These are phyloP conservation scores for Lepus timidus DNA, from an alignment of 2,113 vertebrate genomes.

Conservation along the genomic window DNA sequence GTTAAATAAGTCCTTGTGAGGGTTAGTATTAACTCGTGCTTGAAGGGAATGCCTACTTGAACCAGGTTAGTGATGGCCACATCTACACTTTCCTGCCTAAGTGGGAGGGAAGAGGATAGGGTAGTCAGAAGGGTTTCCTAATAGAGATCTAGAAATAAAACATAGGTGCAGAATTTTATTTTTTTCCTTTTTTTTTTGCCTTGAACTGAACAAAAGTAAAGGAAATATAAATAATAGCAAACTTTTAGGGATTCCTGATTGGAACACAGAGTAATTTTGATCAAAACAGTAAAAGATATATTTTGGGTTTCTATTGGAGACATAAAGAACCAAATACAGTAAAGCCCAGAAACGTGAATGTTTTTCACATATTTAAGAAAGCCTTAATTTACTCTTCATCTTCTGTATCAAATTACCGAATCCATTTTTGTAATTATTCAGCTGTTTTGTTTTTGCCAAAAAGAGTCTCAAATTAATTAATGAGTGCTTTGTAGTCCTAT, in stretches of 20 bases:
- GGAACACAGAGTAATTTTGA: not conserved
- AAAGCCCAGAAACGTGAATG: not conserved
- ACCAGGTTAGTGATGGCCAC: not conserved
- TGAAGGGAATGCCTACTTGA: slow-evolving; percentile 43
- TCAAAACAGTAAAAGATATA: not conserved
- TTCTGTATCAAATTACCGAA: slow-evolving; percentile 16
- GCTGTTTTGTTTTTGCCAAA: not conserved
- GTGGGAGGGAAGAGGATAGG: slow-evolving; percentile 21
- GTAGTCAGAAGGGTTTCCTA: not conserved
- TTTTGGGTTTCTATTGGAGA: not conserved
- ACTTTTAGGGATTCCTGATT: not conserved
- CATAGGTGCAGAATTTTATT: not conserved
- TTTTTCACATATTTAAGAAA: not conserved
- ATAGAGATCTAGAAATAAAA: not conserved
- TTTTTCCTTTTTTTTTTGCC: not conserved
- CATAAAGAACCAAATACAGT: not conserved
- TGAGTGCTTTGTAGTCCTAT: not conserved
- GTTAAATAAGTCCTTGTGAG: slow-evolving; percentile 80
- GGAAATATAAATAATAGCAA: not conserved
- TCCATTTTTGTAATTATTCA: not conserved
- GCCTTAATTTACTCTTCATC: not conserved
- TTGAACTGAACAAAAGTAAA: not conserved
- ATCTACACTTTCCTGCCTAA: not conserved
- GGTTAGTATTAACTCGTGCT: slow-evolving; percentile 72
- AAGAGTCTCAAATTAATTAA: not conserved